Evolutionary conservation across 30 jellyfish, hydroid and myxozoan genomes (phyloP).

Genomic region (Turritopsis rubra): DNA sequence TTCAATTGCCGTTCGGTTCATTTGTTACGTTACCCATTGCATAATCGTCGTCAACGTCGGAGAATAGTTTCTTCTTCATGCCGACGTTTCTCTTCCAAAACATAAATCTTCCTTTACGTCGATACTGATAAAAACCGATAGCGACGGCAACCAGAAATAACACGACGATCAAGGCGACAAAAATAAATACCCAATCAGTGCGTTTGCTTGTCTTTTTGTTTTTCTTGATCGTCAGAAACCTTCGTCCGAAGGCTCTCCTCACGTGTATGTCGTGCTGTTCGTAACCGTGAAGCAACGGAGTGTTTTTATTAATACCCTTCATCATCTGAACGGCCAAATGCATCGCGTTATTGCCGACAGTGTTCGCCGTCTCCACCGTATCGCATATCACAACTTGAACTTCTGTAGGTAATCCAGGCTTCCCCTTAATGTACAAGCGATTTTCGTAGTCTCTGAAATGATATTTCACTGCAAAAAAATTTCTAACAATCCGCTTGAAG

Average conservation of each 20-base stretch:
- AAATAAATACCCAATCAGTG: background rate
- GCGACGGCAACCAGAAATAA: background rate
- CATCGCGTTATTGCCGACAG: background rate
- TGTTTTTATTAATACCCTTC: conserved; percentile 1
- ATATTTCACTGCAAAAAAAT: background rate
- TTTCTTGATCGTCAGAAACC: too few relatives aligned
- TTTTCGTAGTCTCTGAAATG: background rate
- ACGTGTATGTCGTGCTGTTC: conserved; percentile 13
- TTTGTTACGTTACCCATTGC: background rate
- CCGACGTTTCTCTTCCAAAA: conserved; percentile 9
- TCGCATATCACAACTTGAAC: conserved; percentile 8
- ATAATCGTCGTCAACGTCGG: conserved; percentile 26
- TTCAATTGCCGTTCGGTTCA: background rate
- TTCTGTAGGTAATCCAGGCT: background rate
- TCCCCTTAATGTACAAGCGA: background rate
- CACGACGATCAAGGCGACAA: conserved; percentile 10
- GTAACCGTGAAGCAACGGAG: conserved; percentile 15
- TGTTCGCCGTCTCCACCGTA: background rate
- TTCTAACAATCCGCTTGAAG: background rate
- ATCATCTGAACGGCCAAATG: background rate
- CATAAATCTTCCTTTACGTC: background rate
- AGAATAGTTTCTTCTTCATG: conserved; percentile 15
- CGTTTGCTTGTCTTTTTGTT: too few relatives aligned
- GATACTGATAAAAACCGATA: conserved; percentile 2
- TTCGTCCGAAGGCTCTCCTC: background rate